These are phyloP conservation scores for Brachyrhaphis roseni DNA, from an alignment of 2,797 vertebrate species.

Conservation along the genomic window DNA sequence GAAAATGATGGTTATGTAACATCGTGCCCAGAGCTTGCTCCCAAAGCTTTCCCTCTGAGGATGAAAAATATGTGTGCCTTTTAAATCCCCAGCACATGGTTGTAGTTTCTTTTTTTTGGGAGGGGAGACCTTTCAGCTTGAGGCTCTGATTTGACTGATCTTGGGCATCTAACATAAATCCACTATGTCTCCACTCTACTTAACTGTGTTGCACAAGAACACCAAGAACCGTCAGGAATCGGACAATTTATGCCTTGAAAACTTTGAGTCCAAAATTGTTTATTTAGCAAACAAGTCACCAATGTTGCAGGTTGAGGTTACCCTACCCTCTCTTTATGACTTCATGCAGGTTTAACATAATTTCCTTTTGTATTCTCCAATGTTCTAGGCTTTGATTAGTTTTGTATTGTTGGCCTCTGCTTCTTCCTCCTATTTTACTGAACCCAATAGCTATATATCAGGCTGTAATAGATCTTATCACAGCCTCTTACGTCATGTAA, in stretches of 20 bases:
- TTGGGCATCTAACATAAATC: conserved; percentile 51
- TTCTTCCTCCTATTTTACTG: conserved; percentile 7
- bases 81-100: conserved; percentile 77
- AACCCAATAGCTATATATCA: conserved; percentile 16
- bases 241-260: conserved; percentile 2
- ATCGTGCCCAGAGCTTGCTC: conserved; percentile 40
- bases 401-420: background rate
- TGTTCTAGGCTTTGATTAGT: conserved; percentile 1
- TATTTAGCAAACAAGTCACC: conserved; percentile 10
- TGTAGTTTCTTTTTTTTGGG: conserved; percentile 41
- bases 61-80: conserved; percentile 65
- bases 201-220: conserved; percentile 58
- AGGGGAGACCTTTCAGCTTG: conserved; percentile 54
- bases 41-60: conserved; percentile 44
- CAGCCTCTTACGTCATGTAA: conserved; percentile 25
- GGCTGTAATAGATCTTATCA: conserved; percentile 41
- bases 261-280: conserved; percentile 18
- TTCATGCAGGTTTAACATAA: background rate
- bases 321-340: conserved; percentile 1
- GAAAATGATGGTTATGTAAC: conserved; percentile 68
- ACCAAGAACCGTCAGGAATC: conserved; percentile 35
- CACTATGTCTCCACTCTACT: conserved; percentile 47
- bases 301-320: conserved; percentile 2
- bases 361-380: conserved; percentile 10
- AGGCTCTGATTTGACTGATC: conserved; percentile 57